Evolutionary conservation across 2,113 vertebrate genomes (phyloP), one percentile per base, ranked within the genome.

Genomic region (Casuarius casuarius): DNA sequence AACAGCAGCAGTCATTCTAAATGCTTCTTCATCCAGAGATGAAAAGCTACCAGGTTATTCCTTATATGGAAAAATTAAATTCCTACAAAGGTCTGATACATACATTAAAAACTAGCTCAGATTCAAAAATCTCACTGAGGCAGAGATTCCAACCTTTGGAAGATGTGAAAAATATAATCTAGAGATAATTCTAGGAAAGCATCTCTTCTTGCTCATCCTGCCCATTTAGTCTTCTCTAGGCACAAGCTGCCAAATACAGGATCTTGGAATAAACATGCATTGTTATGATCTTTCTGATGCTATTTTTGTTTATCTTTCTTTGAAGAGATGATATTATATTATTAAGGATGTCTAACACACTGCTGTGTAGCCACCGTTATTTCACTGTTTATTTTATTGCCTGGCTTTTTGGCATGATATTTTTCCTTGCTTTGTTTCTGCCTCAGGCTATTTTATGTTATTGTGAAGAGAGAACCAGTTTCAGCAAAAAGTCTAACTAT

Each of bases 351-450:
- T 46, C 44, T 56, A 54, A 58, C 21, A 26, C 25, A 29, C 16
- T 72, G 18, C 23, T 77, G 5, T 48, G 25, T 22, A 17, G 49
- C 8, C 11, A 91, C 40, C 9, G 48, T 7, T 58, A 66, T 87
- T 62, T 77, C 14, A 58, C 6, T 78, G 29, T 52, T 93, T 66
- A 40, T 90, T 93, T 92, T 78, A 66, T 10, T 77, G 22, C 22
- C 40, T 0, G 0, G 10, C 28, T 74, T 81, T 25, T 40, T 10
- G 70, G 28, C 31, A 92, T 17, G 4, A 54, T 54, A 18, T 62
- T 88, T 62, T 84, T 44, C 25, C 61, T 74, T 58, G 2, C 29
- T 89, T 87, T 87, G 10, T 74, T 94, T 95, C 52, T 89, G 5
- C 73, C 59, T 77, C 48, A 6, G 14, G 8, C 74, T 81, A 58